Base-by-base conservation (phyloP, 1,140 invertebrate genomes). In the Bombus pascuorum region DNA sequence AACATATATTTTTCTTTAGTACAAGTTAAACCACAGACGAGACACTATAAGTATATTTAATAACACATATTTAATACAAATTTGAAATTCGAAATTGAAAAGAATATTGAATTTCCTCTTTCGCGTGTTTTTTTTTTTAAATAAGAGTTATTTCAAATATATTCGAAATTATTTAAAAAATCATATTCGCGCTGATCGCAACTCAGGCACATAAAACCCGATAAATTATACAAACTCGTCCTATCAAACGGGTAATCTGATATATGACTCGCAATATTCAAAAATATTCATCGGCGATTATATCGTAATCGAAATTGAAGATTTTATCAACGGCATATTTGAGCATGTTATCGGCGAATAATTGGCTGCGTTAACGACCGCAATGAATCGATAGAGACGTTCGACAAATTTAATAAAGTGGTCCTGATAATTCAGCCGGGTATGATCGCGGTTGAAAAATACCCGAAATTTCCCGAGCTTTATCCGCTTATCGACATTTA, bases 401-500 rank as follows among this genome's bases (percentile, higher is more conserved):
- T 37, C 59, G 57, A 70, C 76, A 76, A 81, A 83, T 66, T 83
- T 76, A 65, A 75, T 83, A 76, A 76, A 76, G 53, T 25, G 42
- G 42, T 6, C 15, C 32, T 42, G 80, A 62, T 74, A 62, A 73
- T 39, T 80, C 85, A 25, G 25, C 22, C 5, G 53, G 81, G 75
- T 77, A 78, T 82, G 73, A 76, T 39, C 62, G n/a, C 32, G 80
- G 65, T 76, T 75, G 85, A 90, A 90, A 89, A 92, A 87, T 88
- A 86, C 68, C 83, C 88, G 73, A 90, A 87, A 77, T 88, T 85
- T 79, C 73, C 71, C 72, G 28, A 70, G 71, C 53, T 47, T 73
- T 82, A 85, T 83, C 85, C 80, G 77, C 77, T 91, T 85, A 89
- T 87, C 83, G 89, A 84, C 89, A 87, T 91, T 90, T 91, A 91